Percentiles rank a stretch among this genome's conserved stretches.
Evolutionary conservation across 2,797 vertebrate genomes (phyloP).

Genomic region (Poeciliopsis paucimaculata): DNA sequence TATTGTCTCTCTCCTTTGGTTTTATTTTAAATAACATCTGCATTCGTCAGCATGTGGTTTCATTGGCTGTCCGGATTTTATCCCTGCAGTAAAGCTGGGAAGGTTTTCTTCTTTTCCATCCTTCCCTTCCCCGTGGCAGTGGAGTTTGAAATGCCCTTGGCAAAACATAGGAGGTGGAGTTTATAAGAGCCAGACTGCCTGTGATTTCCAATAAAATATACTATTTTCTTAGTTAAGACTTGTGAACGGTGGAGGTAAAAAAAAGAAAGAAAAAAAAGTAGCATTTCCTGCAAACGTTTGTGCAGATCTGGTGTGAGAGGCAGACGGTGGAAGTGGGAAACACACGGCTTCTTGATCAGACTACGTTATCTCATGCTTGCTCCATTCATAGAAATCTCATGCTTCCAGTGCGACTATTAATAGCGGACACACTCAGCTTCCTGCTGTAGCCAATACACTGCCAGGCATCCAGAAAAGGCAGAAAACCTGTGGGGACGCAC

Average conservation of each 20-base stretch:
- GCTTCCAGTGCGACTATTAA: slow-evolving; percentile 67
- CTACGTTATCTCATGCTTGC: slow-evolving; percentile 55
- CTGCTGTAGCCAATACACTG: slow-evolving; percentile 37
- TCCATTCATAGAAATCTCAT: slow-evolving; percentile 53
- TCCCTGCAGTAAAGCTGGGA: slow-evolving; percentile 67
- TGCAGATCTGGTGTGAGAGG: background rate
- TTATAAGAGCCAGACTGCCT: slow-evolving; percentile 32
- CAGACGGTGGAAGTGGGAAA: background rate
- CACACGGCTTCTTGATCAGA: slow-evolving; percentile 19
- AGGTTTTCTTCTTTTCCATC: slow-evolving; percentile 62
- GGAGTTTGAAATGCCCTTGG: slow-evolving; percentile 69
- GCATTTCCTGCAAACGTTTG: background rate
- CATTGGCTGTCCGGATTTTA: slow-evolving; percentile 61
- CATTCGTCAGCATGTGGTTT: slow-evolving; percentile 74
- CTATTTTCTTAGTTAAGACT: background rate
- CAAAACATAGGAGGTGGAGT: slow-evolving; percentile 50
- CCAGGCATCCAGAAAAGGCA: slow-evolving; percentile 47
- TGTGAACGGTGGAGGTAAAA: background rate
- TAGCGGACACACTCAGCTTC: slow-evolving; percentile 60
- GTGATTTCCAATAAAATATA: background rate
- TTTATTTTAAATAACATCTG: slow-evolving; percentile 78
- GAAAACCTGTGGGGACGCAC: slow-evolving; percentile 32
- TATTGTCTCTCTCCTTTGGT: slow-evolving; percentile 71
- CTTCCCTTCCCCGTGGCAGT: slow-evolving; percentile 41
- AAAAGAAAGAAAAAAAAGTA: background rate